Conservation (phyloP, 2,113 vertebrate species). For the Elephantulus edwardii region DNA sequence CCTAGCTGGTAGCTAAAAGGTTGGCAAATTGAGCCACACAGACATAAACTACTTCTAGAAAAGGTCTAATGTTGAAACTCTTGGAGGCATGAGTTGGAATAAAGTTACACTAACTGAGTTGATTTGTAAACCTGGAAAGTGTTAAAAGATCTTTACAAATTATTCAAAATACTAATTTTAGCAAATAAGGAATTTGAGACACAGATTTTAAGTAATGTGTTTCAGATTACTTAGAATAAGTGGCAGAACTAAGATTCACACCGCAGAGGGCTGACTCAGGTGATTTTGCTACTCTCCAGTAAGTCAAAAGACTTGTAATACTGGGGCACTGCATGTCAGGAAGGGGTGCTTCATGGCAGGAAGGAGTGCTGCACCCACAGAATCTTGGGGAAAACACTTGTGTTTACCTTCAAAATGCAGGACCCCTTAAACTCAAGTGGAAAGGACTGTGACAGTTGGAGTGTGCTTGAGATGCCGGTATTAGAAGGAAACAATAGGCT, state of each 20-base stretch:
- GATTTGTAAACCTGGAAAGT: background rate
- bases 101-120: background rate
- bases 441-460: no score
- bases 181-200: background rate
- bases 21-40: background rate
- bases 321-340: no score
- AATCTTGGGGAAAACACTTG: no score
- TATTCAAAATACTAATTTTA: fast-evolving
- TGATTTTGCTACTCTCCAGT: fast-evolving
- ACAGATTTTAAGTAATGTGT: background rate
- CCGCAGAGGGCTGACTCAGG: fast-evolving
- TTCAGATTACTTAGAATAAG: background rate
- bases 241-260: fast-evolving
- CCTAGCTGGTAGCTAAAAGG: background rate
- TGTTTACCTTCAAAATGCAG: no score
- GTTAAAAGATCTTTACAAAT: background rate
- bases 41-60: background rate
- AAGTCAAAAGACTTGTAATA: no score
- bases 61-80: background rate
- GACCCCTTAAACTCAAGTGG: no score
- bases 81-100: background rate
- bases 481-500: no score
- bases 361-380: no score
- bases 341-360: no score
- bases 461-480: no score